These are phyloP conservation scores for Malurus leucopterus DNA, from an alignment of 2,797 vertebrate genomes.

Conservation along the genomic window DNA sequence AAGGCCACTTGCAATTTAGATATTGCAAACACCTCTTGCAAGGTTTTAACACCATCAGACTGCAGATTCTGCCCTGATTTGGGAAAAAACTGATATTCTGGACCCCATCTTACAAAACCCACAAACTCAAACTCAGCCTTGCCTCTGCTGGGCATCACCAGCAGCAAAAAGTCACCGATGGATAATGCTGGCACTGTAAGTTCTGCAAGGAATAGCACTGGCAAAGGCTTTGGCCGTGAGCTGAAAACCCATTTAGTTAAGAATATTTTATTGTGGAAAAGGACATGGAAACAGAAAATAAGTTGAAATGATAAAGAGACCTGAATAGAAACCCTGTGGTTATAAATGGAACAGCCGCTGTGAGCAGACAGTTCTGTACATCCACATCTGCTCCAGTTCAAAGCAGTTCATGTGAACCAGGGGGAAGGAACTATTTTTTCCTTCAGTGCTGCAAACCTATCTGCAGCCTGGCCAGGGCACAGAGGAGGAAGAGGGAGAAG, in stretches of 20 bases:
- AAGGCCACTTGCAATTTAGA: neutral
- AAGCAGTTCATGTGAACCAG: conserved; percentile 67
- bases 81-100: neutral
- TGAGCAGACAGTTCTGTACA: conserved; percentile 60
- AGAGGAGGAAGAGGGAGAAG: neutral
- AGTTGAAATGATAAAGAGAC: conserved; percentile 46
- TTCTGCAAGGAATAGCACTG: neutral
- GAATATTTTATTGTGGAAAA: conserved; percentile 57
- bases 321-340: conserved; percentile 29
- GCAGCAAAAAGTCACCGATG: neutral
- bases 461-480: neutral
- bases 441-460: neutral
- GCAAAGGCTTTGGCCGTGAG: neutral
- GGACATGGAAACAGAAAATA: conserved; percentile 43
- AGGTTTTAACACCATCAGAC: neutral
- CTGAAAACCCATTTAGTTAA: conserved; percentile 10
- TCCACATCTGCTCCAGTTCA: conserved; percentile 66
- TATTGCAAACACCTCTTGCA: neutral
- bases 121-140: neutral
- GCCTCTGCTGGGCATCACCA: neutral
- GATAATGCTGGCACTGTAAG: neutral
- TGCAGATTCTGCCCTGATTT: neutral
- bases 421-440: conserved; percentile 42
- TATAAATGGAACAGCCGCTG: conserved; percentile 59
- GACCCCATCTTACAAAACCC: neutral